A percentile compares a stretch with the other conserved stretches of the same genome.
Evolutionary conservation across 2,888 invertebrate genomes (phyloP).

Genomic region (Drosophila koepferae): DNA sequence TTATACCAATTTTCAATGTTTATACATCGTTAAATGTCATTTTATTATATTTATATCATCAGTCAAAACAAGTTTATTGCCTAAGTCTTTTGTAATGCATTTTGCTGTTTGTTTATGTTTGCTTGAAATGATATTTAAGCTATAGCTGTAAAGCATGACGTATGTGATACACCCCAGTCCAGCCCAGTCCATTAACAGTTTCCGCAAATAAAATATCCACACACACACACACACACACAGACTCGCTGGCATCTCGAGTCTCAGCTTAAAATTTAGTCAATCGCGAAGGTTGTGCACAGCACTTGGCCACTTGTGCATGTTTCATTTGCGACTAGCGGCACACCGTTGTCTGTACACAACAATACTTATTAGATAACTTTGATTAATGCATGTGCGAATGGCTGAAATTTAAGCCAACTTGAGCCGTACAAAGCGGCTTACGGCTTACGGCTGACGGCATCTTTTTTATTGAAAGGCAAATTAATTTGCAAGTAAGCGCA

Average conservation of each 20-base stretch:
- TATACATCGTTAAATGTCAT: not conserved
- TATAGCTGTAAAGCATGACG: constrained; percentile 39
- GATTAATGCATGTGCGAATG: constrained; percentile 62
- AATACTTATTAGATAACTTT: constrained; percentile 70
- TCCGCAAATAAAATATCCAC: constrained; percentile 69
- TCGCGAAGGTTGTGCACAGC: constrained; percentile 68
- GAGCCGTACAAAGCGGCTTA: constrained; percentile 58
- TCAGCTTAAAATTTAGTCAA: constrained; percentile 73
- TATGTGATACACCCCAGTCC: constrained; percentile 34
- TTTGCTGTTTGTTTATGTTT: constrained; percentile 5
- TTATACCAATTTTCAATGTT: not conserved
- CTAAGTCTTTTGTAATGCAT: constrained; percentile 56
- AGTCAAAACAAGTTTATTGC: constrained; percentile 51
- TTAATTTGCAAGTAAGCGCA: constrained; percentile 71
- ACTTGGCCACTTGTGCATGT: constrained; percentile 58
- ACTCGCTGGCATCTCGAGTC: constrained; percentile 50
- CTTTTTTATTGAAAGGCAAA: constrained; percentile 63
- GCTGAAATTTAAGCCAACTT: constrained; percentile 53
- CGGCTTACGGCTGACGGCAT: constrained; percentile 23
- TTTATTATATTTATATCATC: constrained; percentile 8
- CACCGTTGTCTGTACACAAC: constrained; percentile 19
- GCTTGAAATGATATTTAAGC: constrained; percentile 29
- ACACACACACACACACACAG: constrained; percentile 24
- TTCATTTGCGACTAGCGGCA: constrained; percentile 49
- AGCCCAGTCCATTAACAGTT: constrained; percentile 59